phyloP scores from a whole-genome alignment of 2,888 invertebrate species.

The Yponomeuta cagnagella region DNA sequence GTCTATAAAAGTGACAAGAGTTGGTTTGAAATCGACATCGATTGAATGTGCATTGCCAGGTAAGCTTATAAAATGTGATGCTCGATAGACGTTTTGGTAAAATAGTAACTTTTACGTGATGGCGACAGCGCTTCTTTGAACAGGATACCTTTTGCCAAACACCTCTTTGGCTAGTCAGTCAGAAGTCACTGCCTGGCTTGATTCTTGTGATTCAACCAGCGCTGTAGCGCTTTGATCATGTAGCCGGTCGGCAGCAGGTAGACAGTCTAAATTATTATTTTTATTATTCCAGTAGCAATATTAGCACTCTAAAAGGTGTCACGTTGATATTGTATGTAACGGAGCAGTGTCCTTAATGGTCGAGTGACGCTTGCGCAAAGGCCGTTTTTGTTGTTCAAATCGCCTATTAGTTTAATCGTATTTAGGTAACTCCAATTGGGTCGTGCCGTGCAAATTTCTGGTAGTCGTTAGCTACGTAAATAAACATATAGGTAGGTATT shows the following conservation, averaged over 20 bases:
- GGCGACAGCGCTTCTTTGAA: constrained; percentile 27
- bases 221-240: neutral
- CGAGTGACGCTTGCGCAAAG: constrained; percentile 56
- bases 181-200: neutral
- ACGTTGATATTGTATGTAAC: constrained; percentile 43
- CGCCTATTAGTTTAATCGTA: constrained; percentile 35
- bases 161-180: constrained; percentile 28
- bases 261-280: neutral
- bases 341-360: constrained; percentile 55
- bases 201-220: no score
- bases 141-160: constrained; percentile 30
- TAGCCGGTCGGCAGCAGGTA: neutral
- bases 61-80: constrained; percentile 19
- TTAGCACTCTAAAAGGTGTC: constrained; percentile 27
- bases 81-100: constrained; percentile 29
- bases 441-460: constrained; percentile 24
- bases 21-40: neutral
- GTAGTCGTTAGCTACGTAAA: neutral
- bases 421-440: constrained; percentile 34
- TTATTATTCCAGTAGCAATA: neutral
- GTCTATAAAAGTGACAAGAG: neutral
- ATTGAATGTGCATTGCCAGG: constrained; percentile 7
- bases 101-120: constrained; percentile 35
- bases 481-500: neutral
- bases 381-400: constrained; percentile 45